Evolutionary conservation across 2,888 invertebrate genomes (phyloP).

Genomic region (Ceratothoa steindachneri): DNA sequence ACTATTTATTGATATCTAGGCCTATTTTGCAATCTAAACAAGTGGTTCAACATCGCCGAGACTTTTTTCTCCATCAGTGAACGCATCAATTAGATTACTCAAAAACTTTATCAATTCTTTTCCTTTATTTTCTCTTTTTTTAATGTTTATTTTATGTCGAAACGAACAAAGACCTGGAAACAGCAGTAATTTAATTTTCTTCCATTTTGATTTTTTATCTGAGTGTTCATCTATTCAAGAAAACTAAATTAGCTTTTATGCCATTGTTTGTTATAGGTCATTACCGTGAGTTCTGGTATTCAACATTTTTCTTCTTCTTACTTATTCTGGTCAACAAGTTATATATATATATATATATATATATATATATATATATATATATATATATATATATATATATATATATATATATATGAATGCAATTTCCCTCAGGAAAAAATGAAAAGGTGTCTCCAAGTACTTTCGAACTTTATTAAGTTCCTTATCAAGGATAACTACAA

Average conservation of each 20-base stretch:
- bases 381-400: constrained; percentile 16
- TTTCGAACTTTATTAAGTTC: too few species aligned
- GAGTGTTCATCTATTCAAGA: neutral
- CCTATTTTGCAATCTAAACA: neutral
- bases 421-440: too few species aligned
- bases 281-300: neutral
- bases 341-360: constrained; percentile 11
- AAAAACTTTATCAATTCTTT: neutral
- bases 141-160: neutral
- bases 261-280: neutral
- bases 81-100: neutral
- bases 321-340: too few species aligned
- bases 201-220: too few species aligned
- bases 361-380: constrained; percentile 1
- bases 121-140: neutral
- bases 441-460: too few species aligned
- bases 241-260: neutral
- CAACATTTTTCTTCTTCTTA: neutral
- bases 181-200: neutral
- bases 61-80: neutral
- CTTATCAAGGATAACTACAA: too few species aligned
- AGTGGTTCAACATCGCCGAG: neutral
- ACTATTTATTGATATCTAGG: neutral
- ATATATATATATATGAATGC: constrained; percentile 15
- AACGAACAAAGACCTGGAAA: neutral